Conservation (phyloP, 2,888 invertebrate genomes). For the Nomada ferruginata region DNA sequence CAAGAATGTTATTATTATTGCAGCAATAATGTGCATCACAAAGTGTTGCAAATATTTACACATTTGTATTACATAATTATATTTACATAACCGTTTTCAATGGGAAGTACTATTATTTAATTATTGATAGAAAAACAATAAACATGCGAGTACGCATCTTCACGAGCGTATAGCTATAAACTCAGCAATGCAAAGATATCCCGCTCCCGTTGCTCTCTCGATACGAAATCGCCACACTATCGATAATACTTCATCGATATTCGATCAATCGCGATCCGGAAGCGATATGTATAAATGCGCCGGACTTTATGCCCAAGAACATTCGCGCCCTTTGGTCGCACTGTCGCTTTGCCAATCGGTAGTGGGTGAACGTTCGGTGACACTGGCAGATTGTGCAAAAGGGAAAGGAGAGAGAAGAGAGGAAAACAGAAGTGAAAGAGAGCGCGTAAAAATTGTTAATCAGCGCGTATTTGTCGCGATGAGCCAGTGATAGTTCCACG, state of each 20-base stretch:
- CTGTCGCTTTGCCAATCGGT: not conserved
- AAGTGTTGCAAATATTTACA: no score
- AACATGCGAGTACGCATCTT: no score
- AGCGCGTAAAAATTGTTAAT: not conserved
- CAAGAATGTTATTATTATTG: no score
- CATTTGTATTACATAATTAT: no score
- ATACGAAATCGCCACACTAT: not conserved
- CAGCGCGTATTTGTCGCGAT: not conserved
- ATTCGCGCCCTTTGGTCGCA: not conserved
- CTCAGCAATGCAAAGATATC: not conserved
- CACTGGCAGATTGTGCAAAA: conserved; percentile 2
- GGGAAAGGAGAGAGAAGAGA: conserved; percentile 8
- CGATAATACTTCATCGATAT: no score
- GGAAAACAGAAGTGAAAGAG: conserved; percentile 9
- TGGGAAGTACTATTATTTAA: no score
- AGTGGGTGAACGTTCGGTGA: conserved; percentile 12
- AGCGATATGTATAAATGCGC: not conserved
- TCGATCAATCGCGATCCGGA: not conserved
- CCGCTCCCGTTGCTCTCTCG: not conserved
- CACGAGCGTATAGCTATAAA: no score
- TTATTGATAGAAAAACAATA: no score
- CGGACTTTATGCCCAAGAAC: no score
- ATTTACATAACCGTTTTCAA: no score
- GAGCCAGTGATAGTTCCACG: not conserved
- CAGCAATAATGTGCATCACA: no score